Evolutionary conservation across 2,797 vertebrate genomes (phyloP).

Genomic region (Kryptopterus vitreolus): DNA sequence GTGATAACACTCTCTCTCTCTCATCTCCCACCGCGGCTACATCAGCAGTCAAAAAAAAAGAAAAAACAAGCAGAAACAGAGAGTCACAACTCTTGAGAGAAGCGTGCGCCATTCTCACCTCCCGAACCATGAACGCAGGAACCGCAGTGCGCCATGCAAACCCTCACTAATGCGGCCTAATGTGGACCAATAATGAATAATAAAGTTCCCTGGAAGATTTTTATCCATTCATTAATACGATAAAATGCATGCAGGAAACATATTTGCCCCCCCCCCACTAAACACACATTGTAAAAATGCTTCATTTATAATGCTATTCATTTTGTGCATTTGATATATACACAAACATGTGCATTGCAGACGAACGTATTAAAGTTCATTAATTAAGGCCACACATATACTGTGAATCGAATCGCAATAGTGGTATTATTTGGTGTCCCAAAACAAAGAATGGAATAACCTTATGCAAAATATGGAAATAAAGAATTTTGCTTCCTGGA

Average conservation of each 20-base stretch:
- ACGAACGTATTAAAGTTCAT: too few relatives aligned
- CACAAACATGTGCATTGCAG: not conserved
- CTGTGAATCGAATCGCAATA: not conserved
- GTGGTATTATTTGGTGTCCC: not conserved
- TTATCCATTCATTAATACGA: not conserved
- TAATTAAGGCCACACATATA: not conserved
- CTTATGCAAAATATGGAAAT: not conserved
- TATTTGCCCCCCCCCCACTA: too few relatives aligned
- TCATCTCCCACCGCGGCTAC: not conserved
- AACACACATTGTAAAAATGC: too few relatives aligned
- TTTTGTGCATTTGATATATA: not conserved
- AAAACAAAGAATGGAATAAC: not conserved
- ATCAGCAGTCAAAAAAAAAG: conserved; percentile 2
- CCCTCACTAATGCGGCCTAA: not conserved
- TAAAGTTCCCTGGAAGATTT: not conserved
- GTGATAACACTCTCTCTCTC: not conserved
- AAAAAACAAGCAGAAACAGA: too few relatives aligned
- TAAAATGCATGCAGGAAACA: not conserved
- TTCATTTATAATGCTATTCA: not conserved
- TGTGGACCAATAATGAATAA: not conserved
- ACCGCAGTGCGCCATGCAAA: not conserved
- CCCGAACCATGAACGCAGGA: not conserved
- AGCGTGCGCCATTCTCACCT: not conserved
- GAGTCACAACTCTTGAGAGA: not conserved
- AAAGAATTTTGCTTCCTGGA: conserved; percentile 12